Evolutionary conservation across 2,113 vertebrate genomes (phyloP), one percentile per base, ranked within the genome.

Genomic region (Silurus asotus): DNA sequence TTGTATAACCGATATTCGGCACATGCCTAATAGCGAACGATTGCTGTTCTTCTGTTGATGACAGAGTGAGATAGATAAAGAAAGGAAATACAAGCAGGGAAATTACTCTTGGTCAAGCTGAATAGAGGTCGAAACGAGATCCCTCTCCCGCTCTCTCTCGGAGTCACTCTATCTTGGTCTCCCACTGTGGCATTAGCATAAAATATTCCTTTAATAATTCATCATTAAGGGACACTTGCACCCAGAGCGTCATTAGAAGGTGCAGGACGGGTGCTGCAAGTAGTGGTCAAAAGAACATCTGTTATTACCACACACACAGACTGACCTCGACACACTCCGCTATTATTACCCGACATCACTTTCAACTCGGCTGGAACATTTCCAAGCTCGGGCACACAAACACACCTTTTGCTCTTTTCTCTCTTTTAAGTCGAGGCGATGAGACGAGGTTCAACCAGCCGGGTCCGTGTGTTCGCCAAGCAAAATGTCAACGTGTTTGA

Each of bases 321-420:
- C 23, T 56, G 59, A 55, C 51, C n/a, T 23, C 4, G 23, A 81
- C 19, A 79, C 62, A 85, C 86, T 69, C 82, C 8, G 75, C 5
- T 20, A 48, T 61, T 80, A 80, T 80, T 61, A 61, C 17, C 70
- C 65, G 58, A 56, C n/a, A 80, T 81, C 59, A 84, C 75, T 89
- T 88, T 88, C 82, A 90, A 89, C 75, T 87, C 80, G 28, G 49
- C 65, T 85, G 84, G 84, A 82, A 65, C 56, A 48, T 45, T 82
- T 79, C 70, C 48, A 81, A 82, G 53, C 56, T 20, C 8, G 23
- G 75, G 28, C 75, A 81, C 62, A 84, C 55, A 78, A 51, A 82
- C 19, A 70, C 62, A 69, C 55, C 55, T 79, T 79, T 45, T 59
- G 25, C 77, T 59, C 25, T 37, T 45, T 37, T 59, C 55, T 59